Base-by-base conservation (phyloP, 35 echinoderm and acorn worm species). In the Patiria miniata region DNA sequence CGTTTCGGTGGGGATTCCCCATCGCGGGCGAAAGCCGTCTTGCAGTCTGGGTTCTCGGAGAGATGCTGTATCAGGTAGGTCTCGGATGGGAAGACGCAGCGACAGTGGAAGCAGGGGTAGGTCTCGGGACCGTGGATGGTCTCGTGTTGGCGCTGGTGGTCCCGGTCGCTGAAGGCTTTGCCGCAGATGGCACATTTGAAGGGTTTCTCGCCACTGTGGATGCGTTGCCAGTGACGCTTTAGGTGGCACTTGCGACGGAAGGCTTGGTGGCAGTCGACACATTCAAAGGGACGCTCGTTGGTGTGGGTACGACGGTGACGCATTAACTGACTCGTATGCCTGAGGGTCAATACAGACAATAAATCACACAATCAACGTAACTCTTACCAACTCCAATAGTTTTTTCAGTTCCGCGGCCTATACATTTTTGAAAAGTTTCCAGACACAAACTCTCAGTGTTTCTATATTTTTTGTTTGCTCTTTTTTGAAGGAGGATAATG, bases 141-240 rank as follows among this genome's bases (percentile, higher is more conserved):
- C 51, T 97, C 95, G 40, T 97, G 95, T 50, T 97, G 95, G 18
- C 95, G 86, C 58, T 97, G 95, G 80, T 97, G 95, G 68, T 97
- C 95, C 10, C 95, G 59, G 53, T 97, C 95, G 61, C 95, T 97
- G 85, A 97, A 97, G 29, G 95, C 91, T 59, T 97, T 97, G 15
- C 91, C 88, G 83, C 95, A 97, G 54, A 97, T 93, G n/a, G 90
- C 95, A 78, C 95, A 97, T 68, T 97, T 97, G 78, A 97, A 97
- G 32, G 95, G 95, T 57, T 97, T 97, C 83, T 97, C 95, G 23
- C 95, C 95, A 40, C 95, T 97, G 86, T 97, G 95, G 50, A 97
- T 97, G 9, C 95, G 83, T 81, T 97, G 95, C 95, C 95, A 97
- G 60, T 97, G 95, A 8, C 95, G 90, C 81, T 97, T 97, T n/a